Evolutionary conservation across 1,140 invertebrate species (phyloP).

Genomic region (Cardiocondyla obscurior): DNA sequence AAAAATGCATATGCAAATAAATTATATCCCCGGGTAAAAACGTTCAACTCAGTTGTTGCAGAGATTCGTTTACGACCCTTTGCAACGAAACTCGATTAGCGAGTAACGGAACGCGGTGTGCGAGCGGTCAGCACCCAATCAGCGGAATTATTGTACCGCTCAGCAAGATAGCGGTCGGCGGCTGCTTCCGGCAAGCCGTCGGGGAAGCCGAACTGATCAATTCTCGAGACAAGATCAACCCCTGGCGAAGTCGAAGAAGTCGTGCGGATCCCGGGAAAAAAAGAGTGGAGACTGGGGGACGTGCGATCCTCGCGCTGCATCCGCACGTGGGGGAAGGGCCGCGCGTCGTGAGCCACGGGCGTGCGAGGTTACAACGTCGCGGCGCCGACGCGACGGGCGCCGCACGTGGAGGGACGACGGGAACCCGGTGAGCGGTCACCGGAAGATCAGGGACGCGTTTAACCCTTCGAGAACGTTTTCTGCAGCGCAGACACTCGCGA

Average conservation of each 20-base stretch:
- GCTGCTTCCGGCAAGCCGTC: no score
- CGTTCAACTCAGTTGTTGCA: neutral
- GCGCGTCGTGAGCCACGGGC: no score
- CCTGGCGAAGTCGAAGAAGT: no score
- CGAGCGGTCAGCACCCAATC: neutral
- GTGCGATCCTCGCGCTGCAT: neutral
- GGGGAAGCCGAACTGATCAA: neutral
- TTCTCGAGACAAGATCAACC: neutral
- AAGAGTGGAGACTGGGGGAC: no score
- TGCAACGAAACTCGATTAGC: neutral
- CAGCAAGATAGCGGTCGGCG: neutral
- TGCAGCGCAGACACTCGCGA: no score
- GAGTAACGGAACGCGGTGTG: neutral
- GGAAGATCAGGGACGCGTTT: neutral
- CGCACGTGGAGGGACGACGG: neutral
- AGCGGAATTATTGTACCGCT: neutral
- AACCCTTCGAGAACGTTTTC: neutral
- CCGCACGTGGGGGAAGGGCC: neutral
- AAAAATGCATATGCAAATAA: neutral
- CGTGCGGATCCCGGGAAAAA: constrained; percentile 3
- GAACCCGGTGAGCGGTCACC: neutral
- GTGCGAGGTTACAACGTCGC: no score
- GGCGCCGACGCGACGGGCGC: neutral
- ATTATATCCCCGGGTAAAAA: neutral
- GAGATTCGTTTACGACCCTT: neutral